Conservation (phyloP, 2,797 vertebrate genomes). For the Tarsius wallacei region DNA sequence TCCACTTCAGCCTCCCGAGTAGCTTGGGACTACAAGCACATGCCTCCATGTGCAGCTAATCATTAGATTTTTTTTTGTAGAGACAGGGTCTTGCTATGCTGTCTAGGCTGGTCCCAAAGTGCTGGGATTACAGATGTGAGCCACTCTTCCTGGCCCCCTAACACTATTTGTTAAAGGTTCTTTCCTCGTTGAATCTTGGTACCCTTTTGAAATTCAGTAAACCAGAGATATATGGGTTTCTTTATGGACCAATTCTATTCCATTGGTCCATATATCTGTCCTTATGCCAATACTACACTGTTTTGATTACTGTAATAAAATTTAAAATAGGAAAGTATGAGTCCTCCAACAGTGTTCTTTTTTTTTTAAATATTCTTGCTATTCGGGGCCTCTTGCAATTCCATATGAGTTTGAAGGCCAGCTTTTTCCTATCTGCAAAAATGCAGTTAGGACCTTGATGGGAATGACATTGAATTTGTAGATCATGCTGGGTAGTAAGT, state of each 20-base stretch:
- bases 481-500: neutral
- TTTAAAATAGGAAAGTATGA: neutral
- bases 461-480: neutral
- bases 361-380: neutral
- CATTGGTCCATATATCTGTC: neutral
- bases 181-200: neutral
- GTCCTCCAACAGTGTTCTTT: neutral
- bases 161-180: neutral
- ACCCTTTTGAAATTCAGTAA: neutral
- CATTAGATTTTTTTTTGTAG: too few relatives aligned
- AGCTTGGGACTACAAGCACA: too few relatives aligned
- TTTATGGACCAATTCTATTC: neutral
- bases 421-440: neutral
- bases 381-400: neutral
- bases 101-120: too few relatives aligned
- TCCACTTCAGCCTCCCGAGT: too few relatives aligned
- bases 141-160: too few relatives aligned
- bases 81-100: too few relatives aligned
- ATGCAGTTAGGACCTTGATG: neutral
- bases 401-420: neutral
- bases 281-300: neutral
- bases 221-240: neutral
- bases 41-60: too few relatives aligned
- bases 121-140: too few relatives aligned
- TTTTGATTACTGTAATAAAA: neutral